Percentiles rank a stretch among this genome's conserved stretches.
These are phyloP conservation scores for Montipora efflorescens DNA, from an alignment of 64 coral and sea anemone species.

Conservation along the genomic window DNA sequence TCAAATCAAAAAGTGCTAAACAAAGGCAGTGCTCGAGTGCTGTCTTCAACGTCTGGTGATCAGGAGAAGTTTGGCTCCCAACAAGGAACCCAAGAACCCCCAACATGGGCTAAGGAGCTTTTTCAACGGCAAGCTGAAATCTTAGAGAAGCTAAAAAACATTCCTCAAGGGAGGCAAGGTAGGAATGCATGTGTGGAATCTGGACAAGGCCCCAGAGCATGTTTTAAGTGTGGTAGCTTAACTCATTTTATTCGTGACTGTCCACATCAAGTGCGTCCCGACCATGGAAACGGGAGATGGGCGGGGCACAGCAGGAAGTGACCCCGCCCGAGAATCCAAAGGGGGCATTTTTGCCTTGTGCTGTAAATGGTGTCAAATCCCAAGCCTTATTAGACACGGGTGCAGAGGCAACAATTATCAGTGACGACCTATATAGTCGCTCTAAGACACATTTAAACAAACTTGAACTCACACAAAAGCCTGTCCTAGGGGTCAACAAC, in stretches of 20 bases:
- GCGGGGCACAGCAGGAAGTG: background rate
- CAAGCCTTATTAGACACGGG: slow-evolving; percentile 29
- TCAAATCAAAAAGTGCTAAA: background rate
- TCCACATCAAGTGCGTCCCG: background rate
- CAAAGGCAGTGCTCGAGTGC: background rate
- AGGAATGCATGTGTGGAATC: background rate
- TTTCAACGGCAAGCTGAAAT: background rate
- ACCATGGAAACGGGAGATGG: background rate
- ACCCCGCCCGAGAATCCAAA: slow-evolving; percentile 13
- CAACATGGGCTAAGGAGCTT: background rate
- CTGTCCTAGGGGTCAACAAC: slow-evolving; percentile 29
- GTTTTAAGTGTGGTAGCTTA: background rate
- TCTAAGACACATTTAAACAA: background rate
- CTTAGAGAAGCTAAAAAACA: background rate
- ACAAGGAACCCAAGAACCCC: background rate
- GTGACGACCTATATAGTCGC: slow-evolving; percentile 10
- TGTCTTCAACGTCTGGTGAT: background rate
- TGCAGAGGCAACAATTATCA: slow-evolving; percentile 34
- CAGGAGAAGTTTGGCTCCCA: background rate
- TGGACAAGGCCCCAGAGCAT: background rate
- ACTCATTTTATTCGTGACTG: background rate
- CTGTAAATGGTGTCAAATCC: slow-evolving; percentile 12
- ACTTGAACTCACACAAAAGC: background rate
- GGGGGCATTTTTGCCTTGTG: slow-evolving; percentile 13
- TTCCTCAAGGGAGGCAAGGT: background rate